phyloP scores from a whole-genome alignment of 2,113 vertebrate genomes.

The Mastomys coucha region DNA sequence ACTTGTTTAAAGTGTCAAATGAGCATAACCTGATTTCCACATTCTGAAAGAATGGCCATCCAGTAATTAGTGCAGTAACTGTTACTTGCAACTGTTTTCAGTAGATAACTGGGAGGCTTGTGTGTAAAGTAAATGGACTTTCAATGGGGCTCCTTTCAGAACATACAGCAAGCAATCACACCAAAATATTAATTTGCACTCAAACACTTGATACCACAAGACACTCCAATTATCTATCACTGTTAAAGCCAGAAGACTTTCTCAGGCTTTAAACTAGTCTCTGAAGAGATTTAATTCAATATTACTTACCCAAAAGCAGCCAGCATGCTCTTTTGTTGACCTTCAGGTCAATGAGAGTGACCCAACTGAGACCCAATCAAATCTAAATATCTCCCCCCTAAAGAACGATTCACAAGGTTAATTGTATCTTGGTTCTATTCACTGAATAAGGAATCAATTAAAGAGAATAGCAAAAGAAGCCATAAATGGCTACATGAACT shows the following conservation, averaged over 20 bases:
- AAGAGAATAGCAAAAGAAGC: constrained; percentile 75
- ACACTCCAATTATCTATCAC: constrained; percentile 79
- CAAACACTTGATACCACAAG: constrained; percentile 71
- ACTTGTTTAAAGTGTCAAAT: constrained; percentile 55
- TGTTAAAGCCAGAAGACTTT: constrained; percentile 80
- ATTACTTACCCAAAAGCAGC: constrained; percentile 81
- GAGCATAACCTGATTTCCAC: constrained; percentile 65
- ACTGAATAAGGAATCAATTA: constrained; percentile 84
- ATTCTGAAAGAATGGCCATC: constrained; percentile 43
- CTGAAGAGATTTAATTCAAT: constrained; percentile 84
- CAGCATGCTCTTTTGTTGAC: constrained; percentile 72
- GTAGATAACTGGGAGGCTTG: constrained; percentile 57
- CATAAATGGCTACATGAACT: constrained; percentile 68
- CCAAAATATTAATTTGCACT: constrained; percentile 80
- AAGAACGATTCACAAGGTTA: constrained; percentile 84
- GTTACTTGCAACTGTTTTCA: constrained; percentile 64
- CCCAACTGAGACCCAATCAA: constrained; percentile 80
- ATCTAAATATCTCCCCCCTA: constrained; percentile 79
- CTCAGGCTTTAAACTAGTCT: constrained; percentile 82
- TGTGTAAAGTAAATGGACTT: constrained; percentile 63
- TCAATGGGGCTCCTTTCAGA: constrained; percentile 70
- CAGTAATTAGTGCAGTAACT: constrained; percentile 58
- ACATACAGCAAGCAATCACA: constrained; percentile 70
- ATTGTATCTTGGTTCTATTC: constrained; percentile 81
- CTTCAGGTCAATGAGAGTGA: constrained; percentile 83